Evolutionary conservation across 2,888 invertebrate species (phyloP).

Genomic region (Microdon myrmicae): DNA sequence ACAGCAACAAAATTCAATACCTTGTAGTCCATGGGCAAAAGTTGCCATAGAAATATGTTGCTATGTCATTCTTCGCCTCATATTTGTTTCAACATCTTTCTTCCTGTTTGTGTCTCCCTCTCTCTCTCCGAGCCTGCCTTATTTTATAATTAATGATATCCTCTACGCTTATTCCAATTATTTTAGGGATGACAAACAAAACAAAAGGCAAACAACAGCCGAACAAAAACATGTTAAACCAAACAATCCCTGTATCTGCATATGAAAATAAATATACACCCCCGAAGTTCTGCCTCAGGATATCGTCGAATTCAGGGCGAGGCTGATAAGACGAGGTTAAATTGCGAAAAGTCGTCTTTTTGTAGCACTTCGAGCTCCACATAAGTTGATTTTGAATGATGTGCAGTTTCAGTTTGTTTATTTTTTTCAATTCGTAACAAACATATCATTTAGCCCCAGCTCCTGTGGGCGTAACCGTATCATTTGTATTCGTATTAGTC

Average conservation of each 20-base stretch:
- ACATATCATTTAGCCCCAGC: no score
- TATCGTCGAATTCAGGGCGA: not conserved
- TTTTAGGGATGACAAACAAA: conserved; percentile 46
- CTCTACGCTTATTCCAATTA: conserved; percentile 49
- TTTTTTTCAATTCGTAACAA: conserved; percentile 1
- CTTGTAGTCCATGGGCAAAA: conserved; percentile 13
- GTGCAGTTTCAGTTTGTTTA: conserved; percentile 9
- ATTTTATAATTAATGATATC: conserved; percentile 50
- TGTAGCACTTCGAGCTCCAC: not conserved
- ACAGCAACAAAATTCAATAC: conserved; percentile 19
- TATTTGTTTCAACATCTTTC: conserved; percentile 10
- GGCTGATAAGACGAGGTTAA: not conserved
- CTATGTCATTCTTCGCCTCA: no score
- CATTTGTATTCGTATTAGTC: no score
- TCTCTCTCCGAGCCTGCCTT: no score
- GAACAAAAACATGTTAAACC: conserved; percentile 30
- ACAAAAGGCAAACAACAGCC: conserved; percentile 43
- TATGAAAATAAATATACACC: conserved; percentile 33
- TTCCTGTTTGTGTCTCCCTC: conserved; percentile 16
- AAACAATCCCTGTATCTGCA: conserved; percentile 32
- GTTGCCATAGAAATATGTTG: conserved; percentile 32
- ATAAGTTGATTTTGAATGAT: conserved; percentile 37
- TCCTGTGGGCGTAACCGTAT: no score
- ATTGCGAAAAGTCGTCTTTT: not conserved
- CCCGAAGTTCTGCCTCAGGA: not conserved